These are phyloP conservation scores for Acanthurus tractus DNA, from an alignment of 2,797 vertebrate genomes.

Conservation along the genomic window DNA sequence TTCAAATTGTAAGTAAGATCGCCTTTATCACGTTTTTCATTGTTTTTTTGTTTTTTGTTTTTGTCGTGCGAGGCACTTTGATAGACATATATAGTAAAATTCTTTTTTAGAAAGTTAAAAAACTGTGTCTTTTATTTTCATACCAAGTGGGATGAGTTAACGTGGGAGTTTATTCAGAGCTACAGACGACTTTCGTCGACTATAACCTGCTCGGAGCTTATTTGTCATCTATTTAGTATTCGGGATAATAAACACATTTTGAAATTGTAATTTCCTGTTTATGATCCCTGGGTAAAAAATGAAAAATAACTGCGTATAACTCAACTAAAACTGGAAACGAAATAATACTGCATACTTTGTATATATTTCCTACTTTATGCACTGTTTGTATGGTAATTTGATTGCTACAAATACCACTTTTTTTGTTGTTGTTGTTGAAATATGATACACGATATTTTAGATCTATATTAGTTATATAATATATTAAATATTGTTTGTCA, in stretches of 20 bases:
- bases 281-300: neutral
- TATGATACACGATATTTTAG: too few relatives aligned
- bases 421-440: too few relatives aligned
- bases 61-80: neutral
- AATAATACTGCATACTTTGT: too few relatives aligned
- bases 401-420: neutral
- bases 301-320: neutral
- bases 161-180: neutral
- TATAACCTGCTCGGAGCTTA: neutral
- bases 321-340: neutral
- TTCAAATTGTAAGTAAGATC: constrained; percentile 35
- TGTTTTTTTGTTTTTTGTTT: neutral
- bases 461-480: neutral
- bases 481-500: too few relatives aligned
- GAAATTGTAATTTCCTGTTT: neutral
- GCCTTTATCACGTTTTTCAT: neutral
- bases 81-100: too few relatives aligned
- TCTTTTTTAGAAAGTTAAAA: neutral
- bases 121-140: neutral
- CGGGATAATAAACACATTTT: neutral
- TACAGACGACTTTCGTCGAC: neutral
- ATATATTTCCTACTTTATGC: neutral
- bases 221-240: neutral
- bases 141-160: neutral
- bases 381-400: neutral